A percentile compares a stretch with the other conserved stretches of the same genome.
Conservation (phyloP, 2,113 vertebrate genomes). For the Pedionomus torquatus region DNA sequence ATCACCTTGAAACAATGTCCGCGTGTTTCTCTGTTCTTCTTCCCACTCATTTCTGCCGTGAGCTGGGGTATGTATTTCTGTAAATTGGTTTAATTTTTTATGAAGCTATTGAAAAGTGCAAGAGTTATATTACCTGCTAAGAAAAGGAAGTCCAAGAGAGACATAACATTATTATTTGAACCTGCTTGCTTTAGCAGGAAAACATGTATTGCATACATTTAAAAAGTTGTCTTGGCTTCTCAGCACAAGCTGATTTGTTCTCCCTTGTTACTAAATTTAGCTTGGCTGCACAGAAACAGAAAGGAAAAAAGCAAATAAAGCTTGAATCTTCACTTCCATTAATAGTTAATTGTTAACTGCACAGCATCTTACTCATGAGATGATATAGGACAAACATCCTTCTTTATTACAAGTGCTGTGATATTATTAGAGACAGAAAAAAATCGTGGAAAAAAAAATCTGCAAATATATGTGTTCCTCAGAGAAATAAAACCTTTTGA, state of each 20-base stretch:
- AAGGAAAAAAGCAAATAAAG: slow-evolving; percentile 13
- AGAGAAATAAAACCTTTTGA: slow-evolving; percentile 5
- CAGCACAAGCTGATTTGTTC: not conserved
- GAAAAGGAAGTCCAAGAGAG: not conserved
- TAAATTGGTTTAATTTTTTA: not conserved
- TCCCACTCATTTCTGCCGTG: not conserved
- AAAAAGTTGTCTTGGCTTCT: not conserved
- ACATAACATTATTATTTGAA: not conserved
- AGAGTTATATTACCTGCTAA: not conserved
- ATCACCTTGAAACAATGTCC: not conserved
- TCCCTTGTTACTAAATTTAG: slow-evolving; percentile 19
- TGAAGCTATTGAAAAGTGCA: not conserved
- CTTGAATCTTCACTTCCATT: slow-evolving; percentile 49
- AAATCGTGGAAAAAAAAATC: not conserved
- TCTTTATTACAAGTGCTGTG: slow-evolving; percentile 21
- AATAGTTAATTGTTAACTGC: slow-evolving; percentile 60
- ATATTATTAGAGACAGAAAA: slow-evolving; percentile 45
- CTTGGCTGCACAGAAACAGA: not conserved
- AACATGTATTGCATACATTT: not conserved
- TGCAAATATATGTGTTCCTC: slow-evolving; percentile 28
- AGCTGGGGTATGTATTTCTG: not conserved
- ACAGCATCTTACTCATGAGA: slow-evolving; percentile 15
- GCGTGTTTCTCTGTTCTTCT: not conserved
- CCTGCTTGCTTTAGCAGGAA: not conserved
- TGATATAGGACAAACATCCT: not conserved